phyloP scores from a whole-genome alignment of 2,888 invertebrate genomes.

The Polyploca ridens region DNA sequence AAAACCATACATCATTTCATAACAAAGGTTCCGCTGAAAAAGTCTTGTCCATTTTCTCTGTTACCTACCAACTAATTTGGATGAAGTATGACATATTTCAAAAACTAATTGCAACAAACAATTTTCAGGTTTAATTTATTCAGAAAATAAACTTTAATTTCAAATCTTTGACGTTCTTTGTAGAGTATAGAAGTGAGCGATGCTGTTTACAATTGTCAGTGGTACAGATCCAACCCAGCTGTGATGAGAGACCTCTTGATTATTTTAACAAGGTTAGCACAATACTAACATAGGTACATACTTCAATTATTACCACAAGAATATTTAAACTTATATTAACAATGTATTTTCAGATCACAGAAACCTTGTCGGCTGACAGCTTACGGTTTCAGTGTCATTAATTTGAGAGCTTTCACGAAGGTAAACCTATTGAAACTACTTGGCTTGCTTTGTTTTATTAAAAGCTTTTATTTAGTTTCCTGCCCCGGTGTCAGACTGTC shows the following conservation, averaged over 20 bases:
- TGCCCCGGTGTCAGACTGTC: too few relatives aligned
- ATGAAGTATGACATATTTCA: too few relatives aligned
- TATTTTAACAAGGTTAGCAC: constrained; percentile 51
- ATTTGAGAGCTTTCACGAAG: constrained; percentile 52
- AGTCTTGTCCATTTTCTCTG: not conserved
- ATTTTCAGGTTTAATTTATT: too few relatives aligned
- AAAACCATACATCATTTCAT: too few relatives aligned
- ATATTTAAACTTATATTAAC: not conserved
- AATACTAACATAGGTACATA: not conserved
- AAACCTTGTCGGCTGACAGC: constrained; percentile 61
- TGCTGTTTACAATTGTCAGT: constrained; percentile 54
- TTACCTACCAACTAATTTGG: too few relatives aligned
- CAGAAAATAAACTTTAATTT: constrained; percentile 12
- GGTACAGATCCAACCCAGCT: constrained; percentile 48
- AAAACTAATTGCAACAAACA: too few relatives aligned
- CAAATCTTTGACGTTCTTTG: constrained; percentile 27
- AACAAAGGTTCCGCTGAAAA: too few relatives aligned
- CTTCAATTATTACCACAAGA: too few relatives aligned
- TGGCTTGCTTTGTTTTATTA: too few relatives aligned
- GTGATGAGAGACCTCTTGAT: constrained; percentile 55
- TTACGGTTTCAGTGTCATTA: constrained; percentile 51
- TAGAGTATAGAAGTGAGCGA: constrained; percentile 54
- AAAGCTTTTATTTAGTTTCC: too few relatives aligned
- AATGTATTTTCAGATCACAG: constrained; percentile 44
- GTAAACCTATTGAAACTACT: constrained; percentile 33